These are phyloP conservation scores for Takifugu flavidus DNA, from an alignment of 2,113 vertebrate genomes.

Conservation along the genomic window DNA sequence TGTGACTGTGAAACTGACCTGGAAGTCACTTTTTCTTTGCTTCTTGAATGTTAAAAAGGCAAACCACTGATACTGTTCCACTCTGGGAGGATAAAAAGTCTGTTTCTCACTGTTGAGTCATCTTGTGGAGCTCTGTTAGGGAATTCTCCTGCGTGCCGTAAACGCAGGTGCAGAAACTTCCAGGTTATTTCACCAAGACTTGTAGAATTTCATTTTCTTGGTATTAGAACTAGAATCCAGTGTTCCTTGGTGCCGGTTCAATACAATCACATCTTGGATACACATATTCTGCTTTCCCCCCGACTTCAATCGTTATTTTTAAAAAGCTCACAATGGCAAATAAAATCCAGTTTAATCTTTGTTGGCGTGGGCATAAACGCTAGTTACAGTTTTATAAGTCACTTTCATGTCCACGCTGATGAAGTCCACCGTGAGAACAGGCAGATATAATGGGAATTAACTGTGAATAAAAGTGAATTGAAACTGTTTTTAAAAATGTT, in stretches of 20 bases:
- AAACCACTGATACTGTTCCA: too few species aligned
- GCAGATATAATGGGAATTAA: slow-evolving; percentile 6
- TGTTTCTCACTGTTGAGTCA: slow-evolving; percentile 12
- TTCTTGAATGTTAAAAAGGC: slow-evolving; percentile 38
- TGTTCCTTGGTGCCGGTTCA: slow-evolving; percentile 33
- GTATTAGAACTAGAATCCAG: slow-evolving; percentile 23
- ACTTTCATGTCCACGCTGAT: slow-evolving; percentile 17
- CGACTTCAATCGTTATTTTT: background rate
- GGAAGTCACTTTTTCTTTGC: slow-evolving; percentile 16
- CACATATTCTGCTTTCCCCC: background rate
- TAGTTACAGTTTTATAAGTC: background rate
- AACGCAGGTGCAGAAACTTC: background rate
- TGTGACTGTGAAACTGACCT: slow-evolving; percentile 41
- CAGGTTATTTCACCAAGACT: background rate
- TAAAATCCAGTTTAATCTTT: background rate
- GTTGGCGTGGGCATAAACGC: too few species aligned
- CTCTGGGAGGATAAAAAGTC: background rate
- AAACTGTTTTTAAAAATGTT: slow-evolving; percentile 32
- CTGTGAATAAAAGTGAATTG: slow-evolving; percentile 35
- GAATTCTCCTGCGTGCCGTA: background rate
- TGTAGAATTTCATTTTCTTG: background rate
- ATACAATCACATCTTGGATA: background rate
- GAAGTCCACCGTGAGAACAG: slow-evolving; percentile 56
- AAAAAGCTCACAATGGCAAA: background rate
- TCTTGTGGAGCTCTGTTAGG: slow-evolving; percentile 32